Percentiles rank a stretch among this genome's conserved stretches.
phyloP scores from a whole-genome alignment of 2,113 vertebrate genomes.

The Lota lota region DNA sequence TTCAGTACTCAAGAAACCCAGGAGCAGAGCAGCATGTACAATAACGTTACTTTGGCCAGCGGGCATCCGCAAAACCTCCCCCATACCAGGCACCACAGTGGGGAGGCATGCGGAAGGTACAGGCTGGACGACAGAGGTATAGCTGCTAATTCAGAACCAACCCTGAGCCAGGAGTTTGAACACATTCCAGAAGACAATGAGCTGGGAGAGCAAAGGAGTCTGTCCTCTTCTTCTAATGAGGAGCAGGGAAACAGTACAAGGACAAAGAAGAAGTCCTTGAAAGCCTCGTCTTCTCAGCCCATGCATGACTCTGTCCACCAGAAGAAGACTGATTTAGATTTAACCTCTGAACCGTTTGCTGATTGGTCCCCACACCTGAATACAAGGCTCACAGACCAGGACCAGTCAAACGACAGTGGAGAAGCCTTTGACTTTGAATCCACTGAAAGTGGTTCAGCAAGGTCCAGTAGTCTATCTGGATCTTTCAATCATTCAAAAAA shows the following conservation, averaged over 20 bases:
- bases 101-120: too few relatives aligned
- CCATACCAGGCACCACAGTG: too few relatives aligned
- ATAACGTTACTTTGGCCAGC: constrained; percentile 58
- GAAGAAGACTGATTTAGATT: constrained; percentile 34
- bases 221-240: constrained; percentile 48
- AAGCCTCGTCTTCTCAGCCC: constrained; percentile 8
- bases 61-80: constrained; percentile 34
- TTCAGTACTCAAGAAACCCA: constrained; percentile 33
- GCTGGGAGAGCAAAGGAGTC: constrained; percentile 25
- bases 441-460: constrained; percentile 41
- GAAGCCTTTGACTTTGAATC: constrained; percentile 76
- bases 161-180: constrained; percentile 48
- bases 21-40: constrained; percentile 34
- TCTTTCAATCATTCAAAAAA: constrained; percentile 34
- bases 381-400: constrained; percentile 28
- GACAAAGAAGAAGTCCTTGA: constrained; percentile 11
- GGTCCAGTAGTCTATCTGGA: constrained; percentile 38
- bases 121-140: too few relatives aligned
- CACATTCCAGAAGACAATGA: constrained; percentile 47
- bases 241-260: constrained; percentile 1
- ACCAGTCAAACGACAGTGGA: constrained; percentile 58
- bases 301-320: constrained; percentile 39
- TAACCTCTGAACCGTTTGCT: constrained; percentile 43
- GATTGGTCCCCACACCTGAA: constrained; percentile 42
- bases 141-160: not conserved